Evolutionary conservation across 2,113 vertebrate genomes (phyloP).

Genomic region (Seriola rivoliana): DNA sequence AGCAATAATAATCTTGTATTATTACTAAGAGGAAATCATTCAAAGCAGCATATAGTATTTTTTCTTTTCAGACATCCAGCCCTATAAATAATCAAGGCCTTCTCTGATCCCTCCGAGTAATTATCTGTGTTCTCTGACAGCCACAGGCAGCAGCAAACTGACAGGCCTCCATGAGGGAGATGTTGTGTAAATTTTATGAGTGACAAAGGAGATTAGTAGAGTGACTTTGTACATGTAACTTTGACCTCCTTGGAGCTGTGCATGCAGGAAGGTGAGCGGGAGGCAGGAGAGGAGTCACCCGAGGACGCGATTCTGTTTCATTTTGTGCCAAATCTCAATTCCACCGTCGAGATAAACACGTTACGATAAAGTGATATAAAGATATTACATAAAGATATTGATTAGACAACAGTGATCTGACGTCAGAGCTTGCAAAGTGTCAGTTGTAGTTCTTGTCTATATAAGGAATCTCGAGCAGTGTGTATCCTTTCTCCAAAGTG

Average conservation of each 20-base stretch:
- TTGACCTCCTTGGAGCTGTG: constrained; percentile 79
- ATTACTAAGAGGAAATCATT: constrained; percentile 77
- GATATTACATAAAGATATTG: not conserved
- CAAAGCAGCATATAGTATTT: constrained; percentile 67
- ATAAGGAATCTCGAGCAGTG: constrained; percentile 13
- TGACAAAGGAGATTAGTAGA: constrained; percentile 88
- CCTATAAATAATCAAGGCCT: constrained; percentile 87
- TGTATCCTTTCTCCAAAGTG: constrained; percentile 33
- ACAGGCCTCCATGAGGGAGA: constrained; percentile 86
- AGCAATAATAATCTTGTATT: constrained; percentile 49
- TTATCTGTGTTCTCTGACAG: constrained; percentile 87
- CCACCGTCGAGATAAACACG: not conserved
- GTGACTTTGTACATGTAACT: constrained; percentile 82
- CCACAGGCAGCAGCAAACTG: constrained; percentile 85
- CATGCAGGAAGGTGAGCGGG: constrained; percentile 63
- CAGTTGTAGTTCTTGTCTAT: not conserved
- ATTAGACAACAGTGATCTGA: not conserved
- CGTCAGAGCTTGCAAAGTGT: not conserved
- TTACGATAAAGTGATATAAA: not conserved
- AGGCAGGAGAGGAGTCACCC: constrained; percentile 5
- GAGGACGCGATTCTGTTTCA: not conserved
- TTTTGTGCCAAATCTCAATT: not conserved
- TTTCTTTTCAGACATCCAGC: constrained; percentile 76
- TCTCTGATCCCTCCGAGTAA: constrained; percentile 83
- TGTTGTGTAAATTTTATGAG: constrained; percentile 90